Percentiles rank a stretch among this genome's conserved stretches.
Conservation (phyloP, 1,140 invertebrate genomes). For the Drosophila repleta region DNA sequence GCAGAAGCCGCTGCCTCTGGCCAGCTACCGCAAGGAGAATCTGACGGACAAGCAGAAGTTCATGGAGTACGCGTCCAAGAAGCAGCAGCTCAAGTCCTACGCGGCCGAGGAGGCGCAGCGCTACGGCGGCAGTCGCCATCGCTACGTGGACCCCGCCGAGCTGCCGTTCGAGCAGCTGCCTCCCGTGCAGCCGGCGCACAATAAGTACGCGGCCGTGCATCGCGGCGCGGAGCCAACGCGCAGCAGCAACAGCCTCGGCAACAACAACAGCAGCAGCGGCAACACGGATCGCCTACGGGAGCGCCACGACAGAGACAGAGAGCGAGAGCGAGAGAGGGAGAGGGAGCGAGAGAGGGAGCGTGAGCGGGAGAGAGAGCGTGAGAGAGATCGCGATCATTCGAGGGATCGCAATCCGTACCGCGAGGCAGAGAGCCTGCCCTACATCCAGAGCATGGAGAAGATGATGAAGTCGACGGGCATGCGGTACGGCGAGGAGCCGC, state of each 20-base stretch:
- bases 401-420: constrained; percentile 78
- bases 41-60: constrained; percentile 82
- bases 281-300: constrained; percentile 27
- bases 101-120: constrained; percentile 66
- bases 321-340: constrained; percentile 28
- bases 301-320: constrained; percentile 7
- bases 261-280: constrained; percentile 1
- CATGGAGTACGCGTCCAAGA: constrained; percentile 71
- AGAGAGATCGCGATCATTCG: constrained; percentile 53
- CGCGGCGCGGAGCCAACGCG: constrained; percentile 42
- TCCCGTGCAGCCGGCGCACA: constrained; percentile 36
- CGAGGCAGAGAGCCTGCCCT: constrained; percentile 81
- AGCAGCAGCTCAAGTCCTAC: constrained; percentile 58
- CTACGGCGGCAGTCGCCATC: constrained; percentile 69
- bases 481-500: constrained; percentile 65
- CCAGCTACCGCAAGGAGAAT: constrained; percentile 74
- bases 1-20: constrained; percentile 17
- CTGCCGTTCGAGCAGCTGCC: constrained; percentile 61
- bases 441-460: constrained; percentile 83
- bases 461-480: constrained; percentile 83
- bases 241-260: constrained; percentile 24
- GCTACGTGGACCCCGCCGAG: constrained; percentile 74
- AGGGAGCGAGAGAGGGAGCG: constrained; percentile 41
- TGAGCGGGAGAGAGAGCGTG: constrained; percentile 44
- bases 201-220: constrained; percentile 74